phyloP scores from a whole-genome alignment of 2,888 invertebrate genomes.

The Xestobium rufovillosum region DNA sequence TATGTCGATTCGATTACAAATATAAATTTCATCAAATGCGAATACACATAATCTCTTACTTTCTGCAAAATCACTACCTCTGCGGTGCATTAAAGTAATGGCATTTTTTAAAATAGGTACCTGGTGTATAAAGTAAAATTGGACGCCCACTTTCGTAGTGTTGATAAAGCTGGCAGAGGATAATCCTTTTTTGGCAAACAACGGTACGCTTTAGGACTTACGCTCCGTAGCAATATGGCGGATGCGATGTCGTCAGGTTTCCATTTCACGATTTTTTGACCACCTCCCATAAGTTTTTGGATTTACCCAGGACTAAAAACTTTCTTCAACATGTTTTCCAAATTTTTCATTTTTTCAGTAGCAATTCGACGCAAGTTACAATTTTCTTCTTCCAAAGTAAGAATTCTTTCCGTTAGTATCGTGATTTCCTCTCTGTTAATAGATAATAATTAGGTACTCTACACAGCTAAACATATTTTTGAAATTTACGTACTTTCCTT shows the following conservation, averaged over 20 bases:
- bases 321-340: no score
- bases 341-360: no score
- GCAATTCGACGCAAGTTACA: no score
- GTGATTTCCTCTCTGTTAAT: no score
- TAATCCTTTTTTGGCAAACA: conserved; percentile 10
- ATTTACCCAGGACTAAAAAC: no score
- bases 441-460: no score
- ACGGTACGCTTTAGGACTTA: conserved; percentile 16
- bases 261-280: conserved; percentile 7
- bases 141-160: conserved; percentile 13
- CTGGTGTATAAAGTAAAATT: conserved; percentile 10
- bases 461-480: no score
- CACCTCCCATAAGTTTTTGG: conserved; percentile 8
- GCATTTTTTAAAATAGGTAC: conserved; percentile 11
- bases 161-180: conserved; percentile 14
- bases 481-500: no score
- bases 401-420: no score
- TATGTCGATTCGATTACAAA: no score
- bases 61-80: conserved; percentile 4
- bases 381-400: no score
- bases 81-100: conserved; percentile 7
- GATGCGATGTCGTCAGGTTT: conserved; percentile 13
- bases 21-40: no score
- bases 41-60: conserved; percentile 8
- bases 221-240: conserved; percentile 15